Evolutionary conservation across 2,888 invertebrate species (phyloP).

Genomic region (Gerris lacustris): DNA sequence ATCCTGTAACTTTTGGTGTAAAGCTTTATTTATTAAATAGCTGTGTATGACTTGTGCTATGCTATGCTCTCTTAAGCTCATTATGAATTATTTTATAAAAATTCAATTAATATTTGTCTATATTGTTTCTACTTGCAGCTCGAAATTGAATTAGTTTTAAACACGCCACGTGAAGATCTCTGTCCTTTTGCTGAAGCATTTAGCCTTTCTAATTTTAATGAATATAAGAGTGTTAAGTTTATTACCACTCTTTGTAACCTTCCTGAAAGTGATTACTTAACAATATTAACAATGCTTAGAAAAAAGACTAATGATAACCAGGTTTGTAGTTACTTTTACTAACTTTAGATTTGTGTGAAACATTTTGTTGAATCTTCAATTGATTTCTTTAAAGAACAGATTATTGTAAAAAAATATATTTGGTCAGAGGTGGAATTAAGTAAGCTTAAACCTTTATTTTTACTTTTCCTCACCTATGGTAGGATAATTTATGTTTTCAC

Average conservation of each 20-base stretch:
- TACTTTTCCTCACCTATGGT: too few relatives aligned
- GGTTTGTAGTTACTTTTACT: background rate
- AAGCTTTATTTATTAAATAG: too few relatives aligned
- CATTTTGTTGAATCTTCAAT: background rate
- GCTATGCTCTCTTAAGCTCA: too few relatives aligned
- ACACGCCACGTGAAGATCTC: background rate
- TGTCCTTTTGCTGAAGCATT: background rate
- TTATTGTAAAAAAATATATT: too few relatives aligned
- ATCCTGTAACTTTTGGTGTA: too few relatives aligned
- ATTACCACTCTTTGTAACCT: background rate
- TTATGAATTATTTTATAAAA: too few relatives aligned
- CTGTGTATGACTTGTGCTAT: too few relatives aligned
- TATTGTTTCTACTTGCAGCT: background rate
- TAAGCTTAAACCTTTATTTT: too few relatives aligned
- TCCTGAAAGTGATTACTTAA: background rate
- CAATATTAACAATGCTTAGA: background rate
- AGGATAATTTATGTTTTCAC: too few relatives aligned
- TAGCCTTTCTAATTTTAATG: background rate
- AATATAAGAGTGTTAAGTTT: background rate
- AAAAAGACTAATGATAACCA: background rate
- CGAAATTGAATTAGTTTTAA: background rate
- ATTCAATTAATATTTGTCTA: background rate
- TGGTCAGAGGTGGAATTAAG: too few relatives aligned
- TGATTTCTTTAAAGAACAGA: too few relatives aligned
- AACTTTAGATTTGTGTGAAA: too few relatives aligned